A percentile compares a stretch with the other conserved stretches of the same genome.
Conservation (phyloP, 23 tunicate genomes). For the Styela clava region DNA sequence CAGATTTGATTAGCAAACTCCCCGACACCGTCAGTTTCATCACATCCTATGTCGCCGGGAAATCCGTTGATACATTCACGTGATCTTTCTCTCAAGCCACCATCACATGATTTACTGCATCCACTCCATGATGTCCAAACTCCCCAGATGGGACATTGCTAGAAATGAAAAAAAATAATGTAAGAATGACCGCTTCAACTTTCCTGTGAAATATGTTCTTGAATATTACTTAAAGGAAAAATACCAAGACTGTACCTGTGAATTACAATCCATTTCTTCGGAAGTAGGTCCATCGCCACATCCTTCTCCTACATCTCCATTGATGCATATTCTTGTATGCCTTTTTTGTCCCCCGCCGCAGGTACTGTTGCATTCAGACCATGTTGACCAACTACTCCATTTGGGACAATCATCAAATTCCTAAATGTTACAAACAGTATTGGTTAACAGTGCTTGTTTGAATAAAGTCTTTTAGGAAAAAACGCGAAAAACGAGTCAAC, state of each 20-base stretch:
- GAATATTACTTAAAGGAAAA: not conserved
- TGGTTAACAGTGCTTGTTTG: not conserved
- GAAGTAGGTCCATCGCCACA: slow-evolving; percentile 46
- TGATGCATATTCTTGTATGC: slow-evolving; percentile 42
- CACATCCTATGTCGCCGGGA: slow-evolving; percentile 61
- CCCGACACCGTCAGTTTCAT: slow-evolving; percentile 32
- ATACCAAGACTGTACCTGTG: slow-evolving; percentile 1
- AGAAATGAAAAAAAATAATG: not conserved
- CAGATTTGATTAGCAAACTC: slow-evolving; percentile 28
- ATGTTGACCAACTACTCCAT: slow-evolving; percentile 42
- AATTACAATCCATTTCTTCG: slow-evolving; percentile 44
- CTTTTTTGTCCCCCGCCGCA: slow-evolving; percentile 54
- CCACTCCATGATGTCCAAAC: slow-evolving; percentile 61
- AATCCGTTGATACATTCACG: slow-evolving; percentile 73
- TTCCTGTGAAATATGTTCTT: too few species aligned
- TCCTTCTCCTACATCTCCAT: slow-evolving; percentile 42
- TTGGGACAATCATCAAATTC: slow-evolving; percentile 9
- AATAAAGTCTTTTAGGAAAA: too few species aligned
- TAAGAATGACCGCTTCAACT: not conserved
- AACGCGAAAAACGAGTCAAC: too few species aligned
- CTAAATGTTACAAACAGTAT: not conserved
- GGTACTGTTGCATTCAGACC: slow-evolving; percentile 41
- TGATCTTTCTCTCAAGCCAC: slow-evolving; percentile 33
- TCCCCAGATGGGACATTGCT: slow-evolving; percentile 72
- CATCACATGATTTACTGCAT: slow-evolving; percentile 76